Evolutionary conservation across 2,888 invertebrate species (phyloP).

Genomic region (Hyppa rectilinea): DNA sequence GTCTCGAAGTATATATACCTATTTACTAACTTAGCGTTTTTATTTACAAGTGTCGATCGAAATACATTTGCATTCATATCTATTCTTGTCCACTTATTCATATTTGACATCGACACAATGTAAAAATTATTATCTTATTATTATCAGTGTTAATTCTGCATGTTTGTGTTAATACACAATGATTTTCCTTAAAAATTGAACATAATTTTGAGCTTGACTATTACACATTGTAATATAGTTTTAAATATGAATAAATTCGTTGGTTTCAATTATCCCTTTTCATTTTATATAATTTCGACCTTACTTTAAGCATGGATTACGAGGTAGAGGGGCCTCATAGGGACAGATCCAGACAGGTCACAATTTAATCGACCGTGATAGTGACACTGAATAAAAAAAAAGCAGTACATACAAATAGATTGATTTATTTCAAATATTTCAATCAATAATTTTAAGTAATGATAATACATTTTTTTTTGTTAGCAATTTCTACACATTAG

Average conservation of each 20-base stretch:
- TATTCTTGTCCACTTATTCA: conserved; percentile 16
- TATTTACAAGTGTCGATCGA: conserved; percentile 48
- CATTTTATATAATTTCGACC: conserved; percentile 9
- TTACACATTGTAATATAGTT: conserved; percentile 59
- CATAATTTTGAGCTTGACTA: conserved; percentile 55
- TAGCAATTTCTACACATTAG: conserved; percentile 16
- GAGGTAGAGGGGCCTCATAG: no score
- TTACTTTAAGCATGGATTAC: no score
- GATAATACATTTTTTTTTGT: background rate
- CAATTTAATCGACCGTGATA: background rate
- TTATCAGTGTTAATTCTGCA: conserved; percentile 24
- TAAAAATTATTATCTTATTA: conserved; percentile 16
- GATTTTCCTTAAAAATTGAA: conserved; percentile 33
- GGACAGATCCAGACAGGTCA: no score
- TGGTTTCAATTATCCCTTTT: conserved; percentile 42
- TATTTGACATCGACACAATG: conserved; percentile 16
- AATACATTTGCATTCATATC: conserved; percentile 34
- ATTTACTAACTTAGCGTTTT: conserved; percentile 5
- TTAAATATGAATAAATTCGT: conserved; percentile 65
- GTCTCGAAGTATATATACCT: conserved; percentile 18
- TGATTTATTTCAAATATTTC: conserved; percentile 31
- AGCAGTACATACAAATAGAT: conserved; percentile 5
- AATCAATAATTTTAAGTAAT: conserved; percentile 14
- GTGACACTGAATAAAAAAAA: conserved; percentile 11
- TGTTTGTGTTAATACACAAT: conserved; percentile 22